Evolutionary conservation across 2,797 vertebrate genomes (phyloP).

Genomic region (Picus viridis): DNA sequence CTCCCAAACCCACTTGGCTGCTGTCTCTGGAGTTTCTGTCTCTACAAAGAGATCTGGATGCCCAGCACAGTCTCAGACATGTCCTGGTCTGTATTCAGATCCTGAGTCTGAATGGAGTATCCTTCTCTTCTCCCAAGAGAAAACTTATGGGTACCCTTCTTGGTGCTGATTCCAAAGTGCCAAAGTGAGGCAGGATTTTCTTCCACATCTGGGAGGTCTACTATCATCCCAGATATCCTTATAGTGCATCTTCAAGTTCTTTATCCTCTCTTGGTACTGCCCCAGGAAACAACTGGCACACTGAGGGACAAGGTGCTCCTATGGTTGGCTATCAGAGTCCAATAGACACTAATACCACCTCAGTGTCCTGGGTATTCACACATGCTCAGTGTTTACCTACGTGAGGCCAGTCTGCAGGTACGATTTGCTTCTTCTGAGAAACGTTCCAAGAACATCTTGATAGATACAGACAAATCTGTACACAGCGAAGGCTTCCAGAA

Average conservation of each 20-base stretch:
- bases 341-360: slow-evolving; percentile 62
- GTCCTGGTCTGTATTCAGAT: slow-evolving; percentile 72
- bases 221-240: slow-evolving; percentile 56
- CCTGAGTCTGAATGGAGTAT: slow-evolving; percentile 69
- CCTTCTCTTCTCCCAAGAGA: slow-evolving; percentile 69
- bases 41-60: slow-evolving; percentile 72
- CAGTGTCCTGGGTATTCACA: slow-evolving; percentile 53
- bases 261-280: slow-evolving; percentile 66
- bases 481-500: slow-evolving; percentile 45
- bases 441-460: slow-evolving; percentile 63
- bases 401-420: slow-evolving; percentile 49
- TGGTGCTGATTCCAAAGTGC: slow-evolving; percentile 64
- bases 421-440: slow-evolving; percentile 54
- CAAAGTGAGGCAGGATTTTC: slow-evolving; percentile 68
- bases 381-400: slow-evolving; percentile 49
- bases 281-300: slow-evolving; percentile 58
- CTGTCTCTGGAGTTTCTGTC: slow-evolving; percentile 74
- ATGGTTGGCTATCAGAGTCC: slow-evolving; percentile 62
- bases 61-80: slow-evolving; percentile 73
- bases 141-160: slow-evolving; percentile 64
- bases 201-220: slow-evolving; percentile 59
- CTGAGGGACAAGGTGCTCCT: slow-evolving; percentile 47
- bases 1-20: slow-evolving; percentile 75
- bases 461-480: slow-evolving; percentile 40
- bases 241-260: slow-evolving; percentile 56